Evolutionary conservation across 2,888 invertebrate species (phyloP), one percentile per base, ranked within the genome.

Genomic region (Drosophila acutilabella): DNA sequence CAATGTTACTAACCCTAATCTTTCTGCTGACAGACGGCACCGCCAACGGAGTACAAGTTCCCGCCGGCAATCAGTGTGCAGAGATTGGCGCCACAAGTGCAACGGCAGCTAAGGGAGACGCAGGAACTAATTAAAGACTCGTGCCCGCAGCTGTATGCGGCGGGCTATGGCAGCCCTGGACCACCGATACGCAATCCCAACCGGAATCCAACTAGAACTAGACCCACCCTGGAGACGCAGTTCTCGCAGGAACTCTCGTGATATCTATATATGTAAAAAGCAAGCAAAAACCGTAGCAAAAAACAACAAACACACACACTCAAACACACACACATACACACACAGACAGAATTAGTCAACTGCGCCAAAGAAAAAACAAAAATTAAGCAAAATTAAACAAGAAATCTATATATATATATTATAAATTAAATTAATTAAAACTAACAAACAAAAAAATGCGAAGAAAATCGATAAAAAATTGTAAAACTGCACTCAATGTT

Each of bases 241-340:
- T 93, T 92, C 92, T 92, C 92, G 76, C 92, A 92, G 91, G 92
- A 93, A 91, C 91, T 92, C 90, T 93, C 92, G 93, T 93, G 92
- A 93, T 93, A 93, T 92, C 91, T 92, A 92, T 91, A 92, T 87
- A 86, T 86, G 86, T 86, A 89, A 91, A 92, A 84, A 92, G 91
- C 89, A 89, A 77, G 80, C 80, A 82, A 76, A 52, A 81, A 56
- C 56, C 62, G 42, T 62, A 81, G 59, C 64, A 77, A 78, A 79
- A 71, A 54, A 64, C 47, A 77, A 66, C 52, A 33, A 54, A 53
- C 52, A 52, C 38, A 47, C 42, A 62, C 70, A 61, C 50, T 52
- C 67, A 76, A 71, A 67, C 30, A 45, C 67, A 47, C 44, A 48
- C 52, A 50, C 53, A 68, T 56, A 51, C 38, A 51, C n/a, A 36